A percentile compares a stretch with the other conserved stretches of the same genome.
Evolutionary conservation across 2,888 invertebrate genomes (phyloP).

Genomic region (Agonopterix arenella): DNA sequence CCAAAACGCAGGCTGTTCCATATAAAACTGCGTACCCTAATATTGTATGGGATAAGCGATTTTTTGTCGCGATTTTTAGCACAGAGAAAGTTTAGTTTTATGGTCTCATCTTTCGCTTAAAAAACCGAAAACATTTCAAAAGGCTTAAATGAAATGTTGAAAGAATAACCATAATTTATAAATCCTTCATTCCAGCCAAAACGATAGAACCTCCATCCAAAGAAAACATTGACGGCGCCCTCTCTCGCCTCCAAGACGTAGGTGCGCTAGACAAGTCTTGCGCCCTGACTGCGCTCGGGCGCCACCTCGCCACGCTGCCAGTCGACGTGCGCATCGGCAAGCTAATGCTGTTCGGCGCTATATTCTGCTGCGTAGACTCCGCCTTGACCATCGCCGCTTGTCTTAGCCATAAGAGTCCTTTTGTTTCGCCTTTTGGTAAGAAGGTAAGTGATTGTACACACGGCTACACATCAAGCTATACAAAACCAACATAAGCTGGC

Average conservation of each 20-base stretch:
- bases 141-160: too few relatives aligned
- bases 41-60: too few relatives aligned
- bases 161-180: too few relatives aligned
- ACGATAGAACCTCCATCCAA: conserved; percentile 85
- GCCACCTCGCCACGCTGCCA: conserved; percentile 91
- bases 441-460: conserved; percentile 53
- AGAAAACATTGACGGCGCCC: conserved; percentile 81
- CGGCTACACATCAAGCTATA: too few relatives aligned
- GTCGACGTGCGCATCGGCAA: conserved; percentile 96
- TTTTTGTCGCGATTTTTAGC: too few relatives aligned
- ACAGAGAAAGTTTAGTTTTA: too few relatives aligned
- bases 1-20: too few relatives aligned
- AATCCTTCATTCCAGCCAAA: conserved; percentile 56
- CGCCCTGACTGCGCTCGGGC: conserved; percentile 89
- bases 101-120: too few relatives aligned
- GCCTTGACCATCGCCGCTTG: conserved; percentile 93
- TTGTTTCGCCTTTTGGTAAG: conserved; percentile 85
- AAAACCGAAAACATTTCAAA: too few relatives aligned
- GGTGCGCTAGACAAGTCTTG: conserved; percentile 87
- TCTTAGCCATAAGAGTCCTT: conserved; percentile 87
- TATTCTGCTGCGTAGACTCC: conserved; percentile 94
- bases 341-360: conserved; percentile 92
- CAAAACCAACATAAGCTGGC: too few relatives aligned
- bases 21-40: too few relatives aligned
- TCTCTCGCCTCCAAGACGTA: conserved; percentile 83